Evolutionary conservation across 2,888 invertebrate species (phyloP).

Genomic region (Peribatodes rhomboidaria): DNA sequence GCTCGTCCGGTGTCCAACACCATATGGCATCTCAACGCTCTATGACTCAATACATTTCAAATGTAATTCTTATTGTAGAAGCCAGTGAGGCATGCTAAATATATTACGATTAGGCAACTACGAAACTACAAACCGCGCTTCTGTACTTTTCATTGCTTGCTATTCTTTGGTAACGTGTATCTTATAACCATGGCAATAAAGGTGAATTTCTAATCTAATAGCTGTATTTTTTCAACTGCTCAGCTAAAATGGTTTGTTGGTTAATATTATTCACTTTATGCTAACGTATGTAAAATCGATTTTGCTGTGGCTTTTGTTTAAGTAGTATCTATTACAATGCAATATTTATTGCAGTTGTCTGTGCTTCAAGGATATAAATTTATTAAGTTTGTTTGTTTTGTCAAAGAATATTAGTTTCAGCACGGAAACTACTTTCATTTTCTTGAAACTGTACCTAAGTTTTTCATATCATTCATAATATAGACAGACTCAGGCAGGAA

Average conservation of each 20-base stretch:
- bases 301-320: conserved; percentile 29
- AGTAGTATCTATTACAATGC: conserved; percentile 13
- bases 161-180: not conserved
- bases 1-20: conserved; percentile 67
- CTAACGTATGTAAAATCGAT: conserved; percentile 32
- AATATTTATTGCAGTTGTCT: conserved; percentile 27
- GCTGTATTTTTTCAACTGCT: conserved; percentile 10
- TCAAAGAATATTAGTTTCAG: not conserved
- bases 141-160: conserved; percentile 2
- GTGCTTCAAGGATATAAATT: not conserved
- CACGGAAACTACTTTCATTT: too few relatives aligned
- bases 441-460: too few relatives aligned
- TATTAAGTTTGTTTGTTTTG: not conserved
- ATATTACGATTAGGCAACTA: conserved; percentile 45
- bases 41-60: conserved; percentile 67
- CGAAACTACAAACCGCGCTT: conserved; percentile 17
- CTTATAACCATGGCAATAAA: not conserved
- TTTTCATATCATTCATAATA: too few relatives aligned
- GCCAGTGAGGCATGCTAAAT: conserved; percentile 58
- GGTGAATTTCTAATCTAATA: not conserved
- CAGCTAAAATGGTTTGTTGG: not conserved
- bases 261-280: conserved; percentile 25
- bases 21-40: conserved; percentile 71
- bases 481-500: too few relatives aligned
- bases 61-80: conserved; percentile 58